A percentile compares a stretch with the other conserved stretches of the same genome.
Evolutionary conservation across 1,140 invertebrate genomes (phyloP).

Genomic region (Aphaenogaster ashmeadi): DNA sequence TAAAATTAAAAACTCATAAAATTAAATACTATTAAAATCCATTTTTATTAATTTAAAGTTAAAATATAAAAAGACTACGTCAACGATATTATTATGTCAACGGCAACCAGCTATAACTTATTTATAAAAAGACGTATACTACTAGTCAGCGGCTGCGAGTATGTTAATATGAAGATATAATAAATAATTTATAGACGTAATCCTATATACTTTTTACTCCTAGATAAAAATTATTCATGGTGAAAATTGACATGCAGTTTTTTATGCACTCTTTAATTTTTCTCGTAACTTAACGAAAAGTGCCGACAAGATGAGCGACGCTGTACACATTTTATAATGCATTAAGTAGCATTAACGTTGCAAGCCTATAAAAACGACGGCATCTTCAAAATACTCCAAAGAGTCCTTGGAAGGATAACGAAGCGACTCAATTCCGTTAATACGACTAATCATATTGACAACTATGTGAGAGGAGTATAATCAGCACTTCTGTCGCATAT

Average conservation of each 20-base stretch:
- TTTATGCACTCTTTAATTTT: background rate
- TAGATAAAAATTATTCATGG: background rate
- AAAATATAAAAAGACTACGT: no score
- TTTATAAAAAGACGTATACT: background rate
- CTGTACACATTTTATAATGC: background rate
- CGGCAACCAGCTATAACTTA: background rate
- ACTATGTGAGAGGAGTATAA: background rate
- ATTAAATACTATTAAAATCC: no score
- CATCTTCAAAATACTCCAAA: constrained; percentile 19
- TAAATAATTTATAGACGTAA: background rate
- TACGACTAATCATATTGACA: constrained; percentile 48
- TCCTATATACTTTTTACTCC: background rate
- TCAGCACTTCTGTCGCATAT: constrained; percentile 14
- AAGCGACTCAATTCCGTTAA: constrained; percentile 24
- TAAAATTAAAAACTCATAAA: no score
- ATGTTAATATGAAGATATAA: background rate
- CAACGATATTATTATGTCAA: no score
- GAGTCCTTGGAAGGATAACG: constrained; percentile 15
- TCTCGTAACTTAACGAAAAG: background rate
- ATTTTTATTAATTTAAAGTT: no score
- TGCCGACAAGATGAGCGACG: background rate
- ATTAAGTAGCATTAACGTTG: background rate
- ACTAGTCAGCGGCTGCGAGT: no score
- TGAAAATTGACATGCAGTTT: background rate
- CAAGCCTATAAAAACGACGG: background rate